Base-by-base conservation (phyloP, 2,113 vertebrate genomes). In the Bungarus multicinctus region DNA sequence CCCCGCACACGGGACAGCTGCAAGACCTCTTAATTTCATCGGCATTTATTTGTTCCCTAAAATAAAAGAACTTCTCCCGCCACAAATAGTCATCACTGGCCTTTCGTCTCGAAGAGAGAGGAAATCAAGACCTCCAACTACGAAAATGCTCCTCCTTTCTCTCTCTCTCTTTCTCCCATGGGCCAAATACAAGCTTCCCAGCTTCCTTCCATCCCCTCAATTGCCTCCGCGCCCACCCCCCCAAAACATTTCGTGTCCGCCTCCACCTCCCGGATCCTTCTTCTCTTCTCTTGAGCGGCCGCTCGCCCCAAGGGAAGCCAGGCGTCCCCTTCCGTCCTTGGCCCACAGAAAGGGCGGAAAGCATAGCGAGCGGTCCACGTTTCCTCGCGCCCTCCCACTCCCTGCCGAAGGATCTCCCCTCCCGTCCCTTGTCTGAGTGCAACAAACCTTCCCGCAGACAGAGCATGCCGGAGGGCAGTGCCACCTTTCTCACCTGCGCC, bases 401-500 rank as follows among this genome's bases (percentile, higher is more conserved):
- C 52, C 58, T 18, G 20, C 39, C 18, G 50, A 4, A 25, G 30
- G 34, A 3, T 18, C 14, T n/a, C n/a, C 64, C 64, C 14, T 34
- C 14, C 64, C 12, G n/a, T 74, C 69, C 52, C 69, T 10, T 30
- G 3, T 54, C 11, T 27, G 18, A 53, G 16, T 2, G 58, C 45
- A 23, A 34, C 69, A 27, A 23, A 52, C 39, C 50, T 91, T 39
- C 69, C 50, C 18, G 22, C 55, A 57, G 22, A 57, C 89, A 9
- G 55, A 60, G 25, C 12, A 30, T 3, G 25, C 89, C 5, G 64
- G 30, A n/a, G 25, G 34, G 50, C 12, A 60, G 25, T 27, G 53
- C 94, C 89, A 89, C 91, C 53, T 50, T 12, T 12, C 43, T 85
- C 89, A 53, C 54, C 52, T 93, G 87, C 93, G 85, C 91, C 87